phyloP scores from a whole-genome alignment of 2,888 invertebrate species.

The Apomyelois bistriatella region DNA sequence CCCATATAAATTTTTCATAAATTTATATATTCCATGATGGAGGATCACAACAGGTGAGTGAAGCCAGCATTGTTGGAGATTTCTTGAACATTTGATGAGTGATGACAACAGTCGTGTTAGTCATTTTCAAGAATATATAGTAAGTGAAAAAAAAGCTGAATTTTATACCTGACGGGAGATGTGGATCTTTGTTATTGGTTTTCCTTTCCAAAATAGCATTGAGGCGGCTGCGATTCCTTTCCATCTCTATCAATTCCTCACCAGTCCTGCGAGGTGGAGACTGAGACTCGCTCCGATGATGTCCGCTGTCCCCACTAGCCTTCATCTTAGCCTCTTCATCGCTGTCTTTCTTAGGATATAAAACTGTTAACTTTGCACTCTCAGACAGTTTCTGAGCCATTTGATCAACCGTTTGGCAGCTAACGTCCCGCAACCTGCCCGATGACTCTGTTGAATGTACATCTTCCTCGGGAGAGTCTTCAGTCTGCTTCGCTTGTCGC shows the following conservation, averaged over 20 bases:
- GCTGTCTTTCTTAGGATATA: slow-evolving; percentile 68
- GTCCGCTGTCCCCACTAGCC: slow-evolving; percentile 61
- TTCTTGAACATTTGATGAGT: no score
- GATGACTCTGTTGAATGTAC: slow-evolving; percentile 50
- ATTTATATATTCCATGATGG: no score
- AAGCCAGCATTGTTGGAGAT: no score
- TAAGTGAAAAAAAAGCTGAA: neutral
- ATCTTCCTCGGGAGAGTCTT: slow-evolving; percentile 48
- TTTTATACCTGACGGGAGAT: slow-evolving; percentile 60
- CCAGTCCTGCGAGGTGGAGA: slow-evolving; percentile 40
- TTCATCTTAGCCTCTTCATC: slow-evolving; percentile 58
- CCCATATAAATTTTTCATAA: no score
- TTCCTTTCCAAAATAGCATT: slow-evolving; percentile 67
- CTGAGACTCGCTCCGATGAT: slow-evolving; percentile 35
- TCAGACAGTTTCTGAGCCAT: slow-evolving; percentile 59
- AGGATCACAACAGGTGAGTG: no score
- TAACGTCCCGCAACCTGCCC: slow-evolving; percentile 58
- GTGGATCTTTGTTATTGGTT: slow-evolving; percentile 60
- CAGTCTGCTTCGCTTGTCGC: slow-evolving; percentile 39
- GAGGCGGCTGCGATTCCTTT: slow-evolving; percentile 56
- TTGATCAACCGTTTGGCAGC: slow-evolving; percentile 67
- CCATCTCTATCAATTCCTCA: slow-evolving; percentile 50
- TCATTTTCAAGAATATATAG: no score
- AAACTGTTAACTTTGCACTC: slow-evolving; percentile 62
- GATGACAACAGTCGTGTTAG: no score